Evolutionary conservation across 2,888 invertebrate species (phyloP).

Genomic region (Leptopilina syphax): DNA sequence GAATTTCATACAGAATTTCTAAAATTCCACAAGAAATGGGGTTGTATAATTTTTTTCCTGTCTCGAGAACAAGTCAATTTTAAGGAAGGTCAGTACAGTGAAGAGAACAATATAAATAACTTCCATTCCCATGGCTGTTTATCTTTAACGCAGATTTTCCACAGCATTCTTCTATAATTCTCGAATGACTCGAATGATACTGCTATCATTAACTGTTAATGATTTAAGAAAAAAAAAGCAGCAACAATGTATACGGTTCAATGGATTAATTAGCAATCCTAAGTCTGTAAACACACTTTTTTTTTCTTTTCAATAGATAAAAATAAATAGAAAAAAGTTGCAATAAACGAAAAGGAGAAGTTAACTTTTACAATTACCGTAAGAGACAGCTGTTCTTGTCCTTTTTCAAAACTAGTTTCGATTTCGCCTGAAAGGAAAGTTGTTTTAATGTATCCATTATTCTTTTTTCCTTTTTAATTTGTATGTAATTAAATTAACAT

Average conservation of each 20-base stretch:
- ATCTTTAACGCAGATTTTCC: conserved; percentile 12
- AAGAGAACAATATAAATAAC: conserved; percentile 34
- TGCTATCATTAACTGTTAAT: no score
- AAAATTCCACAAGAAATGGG: not conserved
- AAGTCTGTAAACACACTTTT: no score
- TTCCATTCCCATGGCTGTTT: conserved; percentile 16
- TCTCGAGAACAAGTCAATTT: conserved; percentile 33
- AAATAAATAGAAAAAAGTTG: not conserved
- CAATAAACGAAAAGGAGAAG: conserved; percentile 34
- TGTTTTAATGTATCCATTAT: conserved; percentile 9
- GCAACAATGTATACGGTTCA: not conserved
- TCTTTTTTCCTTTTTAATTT: not conserved
- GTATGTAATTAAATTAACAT: not conserved
- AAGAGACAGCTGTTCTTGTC: conserved; percentile 70
- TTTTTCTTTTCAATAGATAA: not conserved
- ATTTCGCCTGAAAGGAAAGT: conserved; percentile 58
- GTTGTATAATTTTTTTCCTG: not conserved
- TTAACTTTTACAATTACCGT: conserved; percentile 64
- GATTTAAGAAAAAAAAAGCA: not conserved
- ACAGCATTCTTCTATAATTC: not conserved
- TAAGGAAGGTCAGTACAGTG: conserved; percentile 27
- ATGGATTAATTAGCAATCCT: not conserved
- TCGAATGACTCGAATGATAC: not conserved
- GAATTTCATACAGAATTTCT: not conserved
- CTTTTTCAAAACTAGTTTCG: conserved; percentile 64